These are phyloP conservation scores for Lasiurus cinereus DNA, from an alignment of 2,113 vertebrate species.

Conservation along the genomic window DNA sequence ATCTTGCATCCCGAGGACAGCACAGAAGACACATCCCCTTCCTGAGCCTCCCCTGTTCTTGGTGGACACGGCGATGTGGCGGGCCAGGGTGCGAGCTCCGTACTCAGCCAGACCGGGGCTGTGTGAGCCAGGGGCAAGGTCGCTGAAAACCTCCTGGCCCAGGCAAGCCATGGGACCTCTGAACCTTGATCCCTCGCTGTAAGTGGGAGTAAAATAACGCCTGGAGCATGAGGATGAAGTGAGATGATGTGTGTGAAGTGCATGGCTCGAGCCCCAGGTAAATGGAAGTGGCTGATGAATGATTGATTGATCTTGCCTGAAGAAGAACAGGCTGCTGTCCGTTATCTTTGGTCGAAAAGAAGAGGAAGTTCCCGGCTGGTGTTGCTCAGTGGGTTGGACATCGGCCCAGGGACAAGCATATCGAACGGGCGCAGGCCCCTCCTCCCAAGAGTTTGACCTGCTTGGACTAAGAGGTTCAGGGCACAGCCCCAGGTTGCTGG, in stretches of 20 bases:
- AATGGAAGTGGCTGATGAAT: neutral
- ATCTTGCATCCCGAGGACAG: neutral
- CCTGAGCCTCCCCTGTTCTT: neutral
- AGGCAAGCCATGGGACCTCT: neutral
- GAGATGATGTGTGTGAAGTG: neutral
- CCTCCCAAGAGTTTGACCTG: too few relatives aligned
- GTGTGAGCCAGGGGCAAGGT: neutral
- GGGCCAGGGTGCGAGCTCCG: too few relatives aligned
- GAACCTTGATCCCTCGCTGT: neutral
- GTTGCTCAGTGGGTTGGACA: too few relatives aligned
- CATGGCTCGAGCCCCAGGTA: neutral
- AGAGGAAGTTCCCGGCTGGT: neutral
- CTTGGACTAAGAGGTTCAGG: too few relatives aligned
- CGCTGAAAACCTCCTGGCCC: neutral
- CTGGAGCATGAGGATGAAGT: neutral
- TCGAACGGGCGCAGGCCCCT: fast-evolving
- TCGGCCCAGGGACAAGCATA: too few relatives aligned
- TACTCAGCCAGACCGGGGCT: neutral
- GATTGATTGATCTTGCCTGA: neutral
- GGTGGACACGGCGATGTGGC: neutral
- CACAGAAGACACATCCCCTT: neutral
- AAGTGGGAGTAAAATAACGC: neutral
- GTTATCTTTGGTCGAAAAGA: neutral
- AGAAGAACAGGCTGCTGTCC: neutral
- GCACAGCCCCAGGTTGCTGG: too few relatives aligned